Evolutionary conservation across 2,797 vertebrate species (phyloP).

Genomic region (Falco peregrinus): DNA sequence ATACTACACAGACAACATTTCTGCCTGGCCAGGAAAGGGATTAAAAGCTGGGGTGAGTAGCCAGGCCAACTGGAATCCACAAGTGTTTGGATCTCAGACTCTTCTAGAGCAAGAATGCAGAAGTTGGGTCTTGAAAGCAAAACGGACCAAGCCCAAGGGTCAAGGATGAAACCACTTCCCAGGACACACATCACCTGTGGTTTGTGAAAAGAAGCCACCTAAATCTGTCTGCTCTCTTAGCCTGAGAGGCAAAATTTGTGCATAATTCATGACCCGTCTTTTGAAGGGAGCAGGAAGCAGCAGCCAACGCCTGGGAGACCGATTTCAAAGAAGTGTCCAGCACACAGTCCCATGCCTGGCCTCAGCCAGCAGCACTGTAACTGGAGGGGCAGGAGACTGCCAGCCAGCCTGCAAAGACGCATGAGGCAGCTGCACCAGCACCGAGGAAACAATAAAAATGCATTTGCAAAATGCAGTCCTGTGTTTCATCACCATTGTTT

Average conservation of each 20-base stretch:
- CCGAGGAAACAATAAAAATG: background rate
- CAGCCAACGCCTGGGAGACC: background rate
- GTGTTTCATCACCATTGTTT: background rate
- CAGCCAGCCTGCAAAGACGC: background rate
- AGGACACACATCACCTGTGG: background rate
- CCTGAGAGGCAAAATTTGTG: background rate
- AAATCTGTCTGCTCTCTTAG: background rate
- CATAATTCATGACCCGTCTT: background rate
- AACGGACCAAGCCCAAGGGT: background rate
- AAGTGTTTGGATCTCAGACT: background rate
- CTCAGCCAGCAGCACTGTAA: background rate
- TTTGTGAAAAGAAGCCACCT: background rate
- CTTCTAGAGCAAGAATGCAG: background rate
- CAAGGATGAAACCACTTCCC: background rate
- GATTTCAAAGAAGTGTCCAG: background rate
- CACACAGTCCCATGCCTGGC: background rate
- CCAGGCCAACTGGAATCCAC: background rate
- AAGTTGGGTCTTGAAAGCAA: background rate
- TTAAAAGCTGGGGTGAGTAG: background rate
- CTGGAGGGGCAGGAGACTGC: background rate
- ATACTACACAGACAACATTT: background rate
- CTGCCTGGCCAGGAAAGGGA: background rate
- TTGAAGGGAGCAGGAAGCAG: background rate
- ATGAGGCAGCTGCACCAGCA: rapidly evolving
- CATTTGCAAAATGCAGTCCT: background rate